phyloP scores from a whole-genome alignment of 1,140 invertebrate genomes.

The Tyrophagus putrescentiae region DNA sequence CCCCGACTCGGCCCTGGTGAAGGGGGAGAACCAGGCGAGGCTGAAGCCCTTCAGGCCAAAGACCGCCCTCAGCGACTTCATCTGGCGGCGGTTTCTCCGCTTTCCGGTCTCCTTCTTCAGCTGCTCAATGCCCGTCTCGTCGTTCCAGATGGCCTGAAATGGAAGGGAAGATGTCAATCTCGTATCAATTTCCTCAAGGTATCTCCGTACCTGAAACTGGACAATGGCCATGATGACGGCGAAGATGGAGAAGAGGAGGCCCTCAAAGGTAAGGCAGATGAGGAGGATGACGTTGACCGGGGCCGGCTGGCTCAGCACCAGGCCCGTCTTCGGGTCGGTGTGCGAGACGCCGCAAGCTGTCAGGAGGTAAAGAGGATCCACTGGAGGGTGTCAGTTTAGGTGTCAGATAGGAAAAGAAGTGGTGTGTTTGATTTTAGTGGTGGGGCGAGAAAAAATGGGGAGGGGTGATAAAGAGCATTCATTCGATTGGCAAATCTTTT shows the following conservation, averaged over 20 bases:
- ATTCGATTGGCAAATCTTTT: background rate
- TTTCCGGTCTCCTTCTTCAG: constrained; percentile 29
- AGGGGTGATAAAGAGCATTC: constrained; percentile 21
- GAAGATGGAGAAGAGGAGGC: constrained; percentile 92
- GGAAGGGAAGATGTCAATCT: too few relatives aligned
- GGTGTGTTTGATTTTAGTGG: too few relatives aligned
- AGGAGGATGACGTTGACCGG: constrained; percentile 87
- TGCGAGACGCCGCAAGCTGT: constrained; percentile 20
- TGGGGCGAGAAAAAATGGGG: too few relatives aligned
- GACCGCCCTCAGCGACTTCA: constrained; percentile 79
- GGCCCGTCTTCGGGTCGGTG: constrained; percentile 12
- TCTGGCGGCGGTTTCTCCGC: constrained; percentile 70
- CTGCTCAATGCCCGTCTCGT: constrained; percentile 57
- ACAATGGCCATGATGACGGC: constrained; percentile 94
- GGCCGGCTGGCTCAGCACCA: constrained; percentile 2
- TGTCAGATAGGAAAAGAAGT: background rate
- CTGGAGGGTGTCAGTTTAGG: background rate
- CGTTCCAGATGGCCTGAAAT: constrained; percentile 97
- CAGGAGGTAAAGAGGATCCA: background rate
- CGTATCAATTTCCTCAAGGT: too few relatives aligned
- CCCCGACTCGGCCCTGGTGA: constrained; percentile 32
- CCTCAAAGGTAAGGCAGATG: constrained; percentile 90
- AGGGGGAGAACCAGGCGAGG: constrained; percentile 83
- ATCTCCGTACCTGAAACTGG: too few relatives aligned
- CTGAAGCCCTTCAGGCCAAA: constrained; percentile 69